phyloP scores from a whole-genome alignment of 2,888 invertebrate genomes.

The Lagria hirta region DNA sequence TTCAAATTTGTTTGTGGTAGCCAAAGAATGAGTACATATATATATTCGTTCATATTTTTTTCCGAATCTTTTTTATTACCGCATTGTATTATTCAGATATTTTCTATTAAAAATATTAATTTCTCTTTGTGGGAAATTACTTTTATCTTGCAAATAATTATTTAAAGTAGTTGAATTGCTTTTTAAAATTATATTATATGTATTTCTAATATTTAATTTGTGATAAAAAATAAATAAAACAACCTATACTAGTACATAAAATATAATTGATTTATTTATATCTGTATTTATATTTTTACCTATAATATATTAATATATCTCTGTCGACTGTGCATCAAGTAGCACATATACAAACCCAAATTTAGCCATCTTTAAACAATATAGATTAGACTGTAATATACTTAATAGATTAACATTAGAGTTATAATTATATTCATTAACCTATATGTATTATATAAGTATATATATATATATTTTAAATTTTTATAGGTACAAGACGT shows the following conservation, averaged over 20 bases:
- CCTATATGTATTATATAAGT: slow-evolving; percentile 37
- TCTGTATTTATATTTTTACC: slow-evolving; percentile 36
- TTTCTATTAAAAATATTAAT: no score
- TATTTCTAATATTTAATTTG: no score
- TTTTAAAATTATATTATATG: no score
- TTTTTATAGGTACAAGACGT: slow-evolving; percentile 46
- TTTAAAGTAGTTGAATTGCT: no score
- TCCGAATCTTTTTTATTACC: no score
- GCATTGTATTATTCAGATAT: no score
- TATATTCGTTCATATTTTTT: no score
- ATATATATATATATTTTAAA: slow-evolving; percentile 29
- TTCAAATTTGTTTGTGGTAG: no score
- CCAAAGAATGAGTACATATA: no score
- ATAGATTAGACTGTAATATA: slow-evolving; percentile 50
- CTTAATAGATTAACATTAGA: slow-evolving; percentile 48
- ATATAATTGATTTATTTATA: slow-evolving; percentile 54
- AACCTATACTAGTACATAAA: slow-evolving; percentile 50
- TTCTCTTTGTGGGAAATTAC: no score
- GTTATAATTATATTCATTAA: slow-evolving; percentile 47
- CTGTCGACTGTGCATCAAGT: slow-evolving; percentile 35
- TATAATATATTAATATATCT: slow-evolving; percentile 46
- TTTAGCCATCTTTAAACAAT: slow-evolving; percentile 38
- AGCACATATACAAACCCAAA: slow-evolving; percentile 44
- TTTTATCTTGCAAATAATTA: no score
- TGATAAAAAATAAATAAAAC: slow-evolving; percentile 30